These are phyloP conservation scores for Diceros bicornis DNA, from an alignment of 2,797 vertebrate species.

Conservation along the genomic window DNA sequence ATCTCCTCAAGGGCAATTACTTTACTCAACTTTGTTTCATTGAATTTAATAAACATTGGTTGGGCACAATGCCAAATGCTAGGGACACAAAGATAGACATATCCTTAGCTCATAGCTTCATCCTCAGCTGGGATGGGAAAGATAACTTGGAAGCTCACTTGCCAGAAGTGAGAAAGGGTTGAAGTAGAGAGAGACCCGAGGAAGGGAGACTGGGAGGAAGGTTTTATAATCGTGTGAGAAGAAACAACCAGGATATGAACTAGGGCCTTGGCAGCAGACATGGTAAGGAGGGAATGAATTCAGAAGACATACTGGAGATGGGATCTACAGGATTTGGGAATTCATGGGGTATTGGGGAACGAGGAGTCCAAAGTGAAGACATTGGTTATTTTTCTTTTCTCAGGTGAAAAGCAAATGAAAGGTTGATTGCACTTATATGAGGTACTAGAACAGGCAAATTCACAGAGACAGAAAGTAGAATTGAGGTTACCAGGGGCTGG, in stretches of 20 bases:
- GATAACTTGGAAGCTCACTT: background rate
- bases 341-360: background rate
- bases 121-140: background rate
- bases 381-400: background rate
- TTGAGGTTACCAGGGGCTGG: background rate
- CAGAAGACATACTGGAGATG: background rate
- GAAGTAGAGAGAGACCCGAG: background rate
- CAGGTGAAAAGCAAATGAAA: background rate
- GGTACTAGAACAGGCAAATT: background rate
- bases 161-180: background rate
- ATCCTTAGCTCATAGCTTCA: background rate
- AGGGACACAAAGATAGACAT: background rate
- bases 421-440: background rate
- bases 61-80: background rate
- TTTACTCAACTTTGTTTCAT: background rate
- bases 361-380: background rate
- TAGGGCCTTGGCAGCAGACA: background rate
- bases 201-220: background rate
- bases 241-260: background rate
- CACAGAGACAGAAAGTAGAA: background rate
- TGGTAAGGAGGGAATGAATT: background rate
- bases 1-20: background rate
- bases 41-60: background rate
- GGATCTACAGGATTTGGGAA: background rate
- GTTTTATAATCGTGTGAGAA: background rate